These are phyloP conservation scores for Phrynocephalus versicolor DNA, from an alignment of 2,113 vertebrate genomes.

Conservation along the genomic window DNA sequence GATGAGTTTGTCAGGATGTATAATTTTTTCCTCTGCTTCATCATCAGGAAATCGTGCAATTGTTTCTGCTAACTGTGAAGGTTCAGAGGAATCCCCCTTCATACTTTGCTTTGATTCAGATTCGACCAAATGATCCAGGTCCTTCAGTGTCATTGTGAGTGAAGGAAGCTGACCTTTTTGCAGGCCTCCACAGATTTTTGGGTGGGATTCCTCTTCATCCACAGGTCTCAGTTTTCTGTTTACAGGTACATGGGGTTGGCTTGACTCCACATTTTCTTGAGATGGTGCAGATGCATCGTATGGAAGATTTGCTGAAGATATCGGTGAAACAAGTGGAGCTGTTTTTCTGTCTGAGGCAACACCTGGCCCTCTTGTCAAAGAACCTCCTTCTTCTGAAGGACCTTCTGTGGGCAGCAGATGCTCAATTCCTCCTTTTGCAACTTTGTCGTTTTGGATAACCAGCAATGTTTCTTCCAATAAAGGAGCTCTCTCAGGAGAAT, in stretches of 20 bases:
- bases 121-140: background rate
- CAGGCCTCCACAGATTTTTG: background rate
- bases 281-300: background rate
- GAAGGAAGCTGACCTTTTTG: background rate
- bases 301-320: background rate
- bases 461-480: too few relatives aligned
- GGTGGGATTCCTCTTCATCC: background rate
- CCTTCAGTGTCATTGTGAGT: background rate
- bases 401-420: background rate
- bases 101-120: background rate
- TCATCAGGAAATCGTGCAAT: conserved; percentile 9
- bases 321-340: background rate
- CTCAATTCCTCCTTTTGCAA: background rate
- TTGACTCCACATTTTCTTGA: background rate
- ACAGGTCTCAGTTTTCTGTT: background rate
- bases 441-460: background rate
- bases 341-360: background rate
- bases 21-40: conserved; percentile 32
- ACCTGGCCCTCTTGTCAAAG: background rate
- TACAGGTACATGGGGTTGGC: background rate
- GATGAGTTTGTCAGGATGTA: background rate
- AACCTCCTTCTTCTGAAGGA: background rate
- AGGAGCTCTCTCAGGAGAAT: too few relatives aligned
- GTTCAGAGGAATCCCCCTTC: conserved; percentile 5
- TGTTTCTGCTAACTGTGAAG: background rate